Base-by-base conservation (phyloP, 2,113 vertebrate species). In the Leucoraja erinaceus region DNA sequence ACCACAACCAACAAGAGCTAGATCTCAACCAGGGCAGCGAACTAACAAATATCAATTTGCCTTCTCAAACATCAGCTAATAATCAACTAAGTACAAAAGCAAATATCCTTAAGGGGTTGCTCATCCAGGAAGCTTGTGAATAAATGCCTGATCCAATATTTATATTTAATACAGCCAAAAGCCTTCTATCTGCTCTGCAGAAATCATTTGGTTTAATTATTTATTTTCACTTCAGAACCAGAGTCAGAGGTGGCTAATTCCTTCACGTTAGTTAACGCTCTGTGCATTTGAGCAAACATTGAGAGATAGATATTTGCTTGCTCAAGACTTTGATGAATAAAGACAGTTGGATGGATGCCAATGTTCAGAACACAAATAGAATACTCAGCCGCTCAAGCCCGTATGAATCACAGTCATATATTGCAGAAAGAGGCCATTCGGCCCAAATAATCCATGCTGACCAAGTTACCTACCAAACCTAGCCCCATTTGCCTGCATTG, bases 141-240 rank as follows among this genome's bases (percentile, higher is more conserved):
- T 88, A n/a, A 66, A 31, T 88, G 83, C 31, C 83, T 88, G 59
- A 63, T 88, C 61, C 59, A 88, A 88, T 88, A 88, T 88, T 88
- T 88, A 88, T 28, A 83, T 88, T 88, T n/a, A 88, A 88, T 88
- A 66, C n/a, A 63, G 28, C 0, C 59, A 8, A 31, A 61, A 16
- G 11, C n/a, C 31, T 63, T 4, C n/a, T 22, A 12, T 22, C 59
- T 63, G 61, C 59, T 88, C 63, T 18, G 59, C 28, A 31, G 31
- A 28, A 88, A 28, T 59, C 63, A 88, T 47, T 63, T 88, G 83
- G 28, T 88, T 88, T 31, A 88, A 88, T 88, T 88, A 88, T 88
- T 88, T 88, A 88, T 66, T 88, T 63, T 63, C 59, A 88, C n/a
- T 88, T 31, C 5, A 28, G 63, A 61, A 28, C 81, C 16, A 59